Conservation (phyloP, 2,113 vertebrate genomes). For the Grallaria varia region DNA sequence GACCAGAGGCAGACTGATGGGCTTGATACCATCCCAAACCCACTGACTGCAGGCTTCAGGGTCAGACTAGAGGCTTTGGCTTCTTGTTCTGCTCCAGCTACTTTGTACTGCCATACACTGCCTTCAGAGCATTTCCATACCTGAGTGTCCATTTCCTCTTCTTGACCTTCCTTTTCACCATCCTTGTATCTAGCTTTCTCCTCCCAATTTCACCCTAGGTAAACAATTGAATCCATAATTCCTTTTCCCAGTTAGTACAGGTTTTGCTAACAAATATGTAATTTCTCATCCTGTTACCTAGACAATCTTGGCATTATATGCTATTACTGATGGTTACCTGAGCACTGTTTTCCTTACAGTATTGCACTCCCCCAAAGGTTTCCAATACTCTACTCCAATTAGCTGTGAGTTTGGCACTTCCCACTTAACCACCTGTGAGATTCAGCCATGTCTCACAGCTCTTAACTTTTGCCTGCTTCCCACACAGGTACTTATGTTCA, state of each 20-base stretch:
- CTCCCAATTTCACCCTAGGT: accelerated
- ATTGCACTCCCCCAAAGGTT: not conserved
- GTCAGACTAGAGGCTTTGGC: not conserved
- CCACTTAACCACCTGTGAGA: not conserved
- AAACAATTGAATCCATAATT: not conserved
- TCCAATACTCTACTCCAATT: not conserved
- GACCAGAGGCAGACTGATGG: not conserved
- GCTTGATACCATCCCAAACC: too few relatives aligned
- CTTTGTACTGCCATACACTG: accelerated
- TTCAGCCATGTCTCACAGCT: not conserved
- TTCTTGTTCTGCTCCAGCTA: not conserved
- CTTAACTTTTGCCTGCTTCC: not conserved
- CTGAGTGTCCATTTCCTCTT: not conserved
- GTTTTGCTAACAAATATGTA: not conserved
- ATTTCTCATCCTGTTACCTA: not conserved
- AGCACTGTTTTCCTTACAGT: not conserved
- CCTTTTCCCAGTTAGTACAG: not conserved
- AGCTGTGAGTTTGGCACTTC: not conserved
- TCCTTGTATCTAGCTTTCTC: not conserved
- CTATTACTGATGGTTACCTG: not conserved
- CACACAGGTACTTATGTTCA: not conserved
- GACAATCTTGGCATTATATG: not conserved
- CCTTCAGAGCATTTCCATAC: not conserved
- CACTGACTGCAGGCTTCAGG: not conserved
- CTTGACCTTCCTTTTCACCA: not conserved